Evolutionary conservation across 2,113 vertebrate genomes (phyloP).

Genomic region (Trichomycterus rosablanca): DNA sequence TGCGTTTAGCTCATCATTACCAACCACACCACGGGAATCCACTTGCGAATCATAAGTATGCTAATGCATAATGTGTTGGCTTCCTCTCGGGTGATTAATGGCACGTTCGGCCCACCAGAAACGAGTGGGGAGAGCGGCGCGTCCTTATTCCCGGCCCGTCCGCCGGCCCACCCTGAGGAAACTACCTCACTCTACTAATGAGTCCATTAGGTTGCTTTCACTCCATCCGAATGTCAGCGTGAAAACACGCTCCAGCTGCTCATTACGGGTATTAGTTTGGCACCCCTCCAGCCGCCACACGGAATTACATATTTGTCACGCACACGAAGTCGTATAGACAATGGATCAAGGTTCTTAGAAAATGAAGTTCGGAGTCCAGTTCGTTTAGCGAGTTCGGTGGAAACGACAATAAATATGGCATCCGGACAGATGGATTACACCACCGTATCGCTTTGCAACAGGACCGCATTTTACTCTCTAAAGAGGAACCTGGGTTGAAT

Average conservation of each 20-base stretch:
- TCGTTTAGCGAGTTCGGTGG: conserved; percentile 5
- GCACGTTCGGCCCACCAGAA: conserved; percentile 34
- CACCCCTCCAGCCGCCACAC: conserved; percentile 3
- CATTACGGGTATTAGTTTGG: conserved; percentile 33
- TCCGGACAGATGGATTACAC: conserved; percentile 24
- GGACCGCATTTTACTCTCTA: conserved; percentile 29
- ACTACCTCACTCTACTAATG: conserved; percentile 41
- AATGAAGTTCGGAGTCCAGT: not conserved
- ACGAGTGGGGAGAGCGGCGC: conserved; percentile 26
- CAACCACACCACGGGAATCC: not conserved
- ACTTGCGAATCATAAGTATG: conserved; percentile 8
- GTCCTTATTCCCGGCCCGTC: conserved; percentile 23
- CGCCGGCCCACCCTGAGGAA: conserved; percentile 35
- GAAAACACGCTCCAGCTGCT: conserved; percentile 22
- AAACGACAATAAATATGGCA: not conserved
- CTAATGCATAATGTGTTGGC: not conserved
- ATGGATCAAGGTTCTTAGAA: conserved; percentile 21
- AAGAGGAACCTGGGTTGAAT: conserved; percentile 45
- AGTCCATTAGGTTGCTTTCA: conserved; percentile 45
- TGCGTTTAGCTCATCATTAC: conserved; percentile 6
- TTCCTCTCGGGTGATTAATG: conserved; percentile 48
- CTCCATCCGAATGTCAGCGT: conserved; percentile 42
- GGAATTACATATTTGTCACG: conserved; percentile 18
- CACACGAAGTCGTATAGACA: conserved; percentile 9
- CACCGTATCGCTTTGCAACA: conserved; percentile 14